Base-by-base conservation (phyloP, 2,113 vertebrate species). In the Hassar affinis region DNA sequence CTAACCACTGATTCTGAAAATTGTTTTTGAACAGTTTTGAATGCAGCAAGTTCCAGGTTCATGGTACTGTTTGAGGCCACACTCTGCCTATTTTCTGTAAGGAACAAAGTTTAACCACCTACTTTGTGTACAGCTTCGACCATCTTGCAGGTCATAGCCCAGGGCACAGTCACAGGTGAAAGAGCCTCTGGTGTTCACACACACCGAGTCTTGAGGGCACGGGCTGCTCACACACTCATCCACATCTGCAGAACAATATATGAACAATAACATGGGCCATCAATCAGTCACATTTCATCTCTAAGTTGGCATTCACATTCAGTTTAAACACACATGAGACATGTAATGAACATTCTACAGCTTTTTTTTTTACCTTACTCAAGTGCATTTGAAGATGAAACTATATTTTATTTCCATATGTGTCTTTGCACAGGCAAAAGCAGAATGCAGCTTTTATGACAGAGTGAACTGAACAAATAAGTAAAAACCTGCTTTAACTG, bases 141-240 rank as follows among this genome's bases (percentile, higher is more conserved):
- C 97, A 84, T 97, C 96, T 91, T 97, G 96, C 87, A 98, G 86
- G 88, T 96, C 94, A 25, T 95, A 96, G 68, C 97, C 97, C 12
- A 97, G 92, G 0, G 93, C 93, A 91, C 97, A 99, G 57, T 91
- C 94, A 88, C 98, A 99, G 90, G 90, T 91, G 88, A 96, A 99
- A 78, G 97, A 98, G 56, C 96, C 97, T 83, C 56, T 91, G 8
- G 94, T 96, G 90, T 94, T 98, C 78, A 95, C 93, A 89, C 97
- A 99, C 3, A 11, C 88, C 86, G 96, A 95, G 71, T 92, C 90
- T 0, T 88, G 66, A 2, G 97, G 97, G 84, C 98, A 99, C 54
- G 94, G 96, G 51, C 91, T 92, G 14, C 84, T 93, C 87, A 95
- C 91, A 88, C 98, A 99, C 89, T 96, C 96, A 33, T 99, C 93